phyloP scores from a whole-genome alignment of 2,113 vertebrate species.

The Rhinogobius similis region DNA sequence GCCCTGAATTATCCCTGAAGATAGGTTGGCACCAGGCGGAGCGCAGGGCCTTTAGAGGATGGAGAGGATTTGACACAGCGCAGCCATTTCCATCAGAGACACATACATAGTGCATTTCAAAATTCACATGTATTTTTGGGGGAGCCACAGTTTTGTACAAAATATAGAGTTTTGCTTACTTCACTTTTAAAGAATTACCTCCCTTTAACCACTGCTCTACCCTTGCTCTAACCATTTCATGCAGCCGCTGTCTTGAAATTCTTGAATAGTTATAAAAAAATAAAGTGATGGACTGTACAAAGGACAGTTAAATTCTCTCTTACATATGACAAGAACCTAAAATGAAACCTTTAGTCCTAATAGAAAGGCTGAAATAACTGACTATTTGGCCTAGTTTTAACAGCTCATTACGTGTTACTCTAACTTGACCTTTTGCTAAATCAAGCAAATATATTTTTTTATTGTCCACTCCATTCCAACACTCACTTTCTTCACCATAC shows the following conservation, averaged over 20 bases:
- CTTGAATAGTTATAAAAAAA: too few species aligned
- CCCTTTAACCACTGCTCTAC: not conserved
- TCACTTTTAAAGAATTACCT: conserved; percentile 46
- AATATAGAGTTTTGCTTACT: conserved; percentile 25
- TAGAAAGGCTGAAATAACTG: not conserved
- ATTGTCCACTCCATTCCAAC: conserved; percentile 14
- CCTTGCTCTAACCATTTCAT: too few species aligned
- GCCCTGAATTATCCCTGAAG: conserved; percentile 52
- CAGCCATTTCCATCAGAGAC: conserved; percentile 41
- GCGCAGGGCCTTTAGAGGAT: conserved; percentile 37
- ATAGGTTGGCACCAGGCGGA: conserved; percentile 56
- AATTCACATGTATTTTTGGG: conserved; percentile 30
- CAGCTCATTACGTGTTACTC: not conserved
- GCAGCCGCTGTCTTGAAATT: too few species aligned
- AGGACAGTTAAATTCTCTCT: too few species aligned
- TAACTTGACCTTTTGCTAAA: not conserved
- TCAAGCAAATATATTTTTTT: conserved; percentile 3
- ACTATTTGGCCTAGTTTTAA: not conserved
- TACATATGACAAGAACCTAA: not conserved
- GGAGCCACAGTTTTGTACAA: conserved; percentile 14
- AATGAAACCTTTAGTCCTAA: not conserved
- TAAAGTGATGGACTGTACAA: too few species aligned
- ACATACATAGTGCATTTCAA: conserved; percentile 28
- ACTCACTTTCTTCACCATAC: conserved; percentile 32
- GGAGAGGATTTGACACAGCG: conserved; percentile 29